Base-by-base conservation (phyloP, 1,140 invertebrate species). In the Procambarus virginalis region DNA sequence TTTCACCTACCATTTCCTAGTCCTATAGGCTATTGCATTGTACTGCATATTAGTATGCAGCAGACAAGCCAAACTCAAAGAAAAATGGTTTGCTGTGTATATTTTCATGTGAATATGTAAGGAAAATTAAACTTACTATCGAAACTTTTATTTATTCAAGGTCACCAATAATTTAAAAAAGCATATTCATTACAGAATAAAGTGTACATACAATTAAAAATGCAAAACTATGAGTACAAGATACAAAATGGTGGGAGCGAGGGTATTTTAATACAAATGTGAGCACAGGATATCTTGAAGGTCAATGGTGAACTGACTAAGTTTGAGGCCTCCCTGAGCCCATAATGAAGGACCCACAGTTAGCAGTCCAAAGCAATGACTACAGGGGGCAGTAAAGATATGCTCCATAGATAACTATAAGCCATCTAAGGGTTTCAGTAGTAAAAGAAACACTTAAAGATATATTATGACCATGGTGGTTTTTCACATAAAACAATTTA, bases 91-190 rank as follows among this genome's bases (percentile, higher is more conserved):
- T 34, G 34, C 34, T 34, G 34, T 34, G 34, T 34, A 34, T 34
- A 34, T 34, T 34, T 55, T 55, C 2, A 5, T 55, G 51, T 55
- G 34, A 34, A 34, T 34, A 55, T 55, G 51, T 12, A 55, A 55
- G 8, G 10, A 22, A 55, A 85, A 34, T 85, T 17, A 85, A 68
- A 87, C 34, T 46, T 70, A 55, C 1, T 80, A 5, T 55, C 60
- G 77, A 90, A 90, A 90, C 77, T 90, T 90, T 90, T 85, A 90
- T 90, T 85, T 90, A 90, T 90, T 90, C 82, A 90, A 90, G 83
- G 82, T 90, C 89, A 90, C 89, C 89, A 90, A 90, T 90, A 90
- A 90, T 90, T 85, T 80, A 90, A 90, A 90, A 90, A 90, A 90
- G 80, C 89, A 90, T 90, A 90, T 90, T 84, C 76, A 90, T 84